A percentile compares a stretch with the other conserved stretches of the same genome.
Conservation (phyloP, 2,888 invertebrate species). For the Tetranychus truncatus region DNA sequence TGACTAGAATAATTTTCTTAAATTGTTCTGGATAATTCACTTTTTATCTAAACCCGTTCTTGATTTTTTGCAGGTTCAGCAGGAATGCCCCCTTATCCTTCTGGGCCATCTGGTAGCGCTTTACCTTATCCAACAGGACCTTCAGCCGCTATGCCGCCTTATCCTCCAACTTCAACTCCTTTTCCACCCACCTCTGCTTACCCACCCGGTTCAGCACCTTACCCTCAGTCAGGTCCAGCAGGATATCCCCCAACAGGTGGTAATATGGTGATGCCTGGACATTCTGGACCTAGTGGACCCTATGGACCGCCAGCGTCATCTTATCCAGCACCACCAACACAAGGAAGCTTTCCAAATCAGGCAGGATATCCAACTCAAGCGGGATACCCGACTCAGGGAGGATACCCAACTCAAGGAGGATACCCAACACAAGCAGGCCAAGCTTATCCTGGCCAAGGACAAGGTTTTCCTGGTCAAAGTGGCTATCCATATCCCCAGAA, state of each 20-base stretch:
- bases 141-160: constrained; percentile 8
- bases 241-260: background rate
- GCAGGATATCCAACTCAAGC: background rate
- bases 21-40: background rate
- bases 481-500: constrained; percentile 14
- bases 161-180: constrained; percentile 9
- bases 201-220: constrained; percentile 12
- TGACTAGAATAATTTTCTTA: no score
- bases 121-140: background rate
- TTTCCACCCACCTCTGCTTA: constrained; percentile 1
- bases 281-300: background rate
- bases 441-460: constrained; percentile 12
- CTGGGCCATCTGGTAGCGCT: background rate
- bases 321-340: background rate
- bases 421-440: constrained; percentile 4
- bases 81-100: constrained; percentile 6
- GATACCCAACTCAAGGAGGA: background rate
- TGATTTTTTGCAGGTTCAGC: background rate
- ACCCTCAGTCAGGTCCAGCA: constrained; percentile 7
- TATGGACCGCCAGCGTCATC: constrained; percentile 19
- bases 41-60: background rate
- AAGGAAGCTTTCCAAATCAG: constrained; percentile 8
- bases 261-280: background rate
- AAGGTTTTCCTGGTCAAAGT: constrained; percentile 11
- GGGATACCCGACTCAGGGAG: background rate